Percentiles rank a stretch among this genome's conserved stretches.
Conservation (phyloP, 2,888 invertebrate species). For the Mythimna albipuncta region DNA sequence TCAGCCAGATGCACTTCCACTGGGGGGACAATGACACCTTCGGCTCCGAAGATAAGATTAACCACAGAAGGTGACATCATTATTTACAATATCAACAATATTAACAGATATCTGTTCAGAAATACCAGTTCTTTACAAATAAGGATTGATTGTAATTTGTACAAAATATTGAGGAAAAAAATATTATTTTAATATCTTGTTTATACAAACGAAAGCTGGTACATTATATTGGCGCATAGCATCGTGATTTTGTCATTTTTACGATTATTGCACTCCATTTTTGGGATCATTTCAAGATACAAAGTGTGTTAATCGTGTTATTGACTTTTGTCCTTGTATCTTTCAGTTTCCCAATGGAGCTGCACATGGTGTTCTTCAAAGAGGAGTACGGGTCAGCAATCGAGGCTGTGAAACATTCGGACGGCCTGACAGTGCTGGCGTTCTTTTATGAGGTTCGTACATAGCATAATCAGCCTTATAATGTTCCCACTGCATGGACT, state of each 20-base stretch:
- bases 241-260: constrained; percentile 33
- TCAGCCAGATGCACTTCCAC: constrained; percentile 95
- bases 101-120: neutral
- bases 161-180: constrained; percentile 23
- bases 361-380: constrained; percentile 95
- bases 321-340: constrained; percentile 6
- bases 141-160: constrained; percentile 23
- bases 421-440: constrained; percentile 95
- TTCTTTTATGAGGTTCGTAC: constrained; percentile 93
- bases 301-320: constrained; percentile 6
- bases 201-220: constrained; percentile 3
- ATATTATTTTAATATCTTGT: constrained; percentile 7
- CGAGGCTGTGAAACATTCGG: constrained; percentile 92
- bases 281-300: constrained; percentile 10
- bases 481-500: too few species aligned
- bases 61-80: constrained; percentile 90
- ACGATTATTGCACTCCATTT: constrained; percentile 8
- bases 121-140: constrained; percentile 23
- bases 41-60: constrained; percentile 95
- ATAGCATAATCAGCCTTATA: too few species aligned
- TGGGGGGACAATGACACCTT: constrained; percentile 94
- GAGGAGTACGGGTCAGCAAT: constrained; percentile 91
- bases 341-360: constrained; percentile 93
- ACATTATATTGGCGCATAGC: constrained; percentile 6
- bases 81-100: constrained; percentile 9